A percentile compares a stretch with the other conserved stretches of the same genome.
Conservation (phyloP, 2,888 invertebrate species). For the Kuschelorhynchus macadamiae region DNA sequence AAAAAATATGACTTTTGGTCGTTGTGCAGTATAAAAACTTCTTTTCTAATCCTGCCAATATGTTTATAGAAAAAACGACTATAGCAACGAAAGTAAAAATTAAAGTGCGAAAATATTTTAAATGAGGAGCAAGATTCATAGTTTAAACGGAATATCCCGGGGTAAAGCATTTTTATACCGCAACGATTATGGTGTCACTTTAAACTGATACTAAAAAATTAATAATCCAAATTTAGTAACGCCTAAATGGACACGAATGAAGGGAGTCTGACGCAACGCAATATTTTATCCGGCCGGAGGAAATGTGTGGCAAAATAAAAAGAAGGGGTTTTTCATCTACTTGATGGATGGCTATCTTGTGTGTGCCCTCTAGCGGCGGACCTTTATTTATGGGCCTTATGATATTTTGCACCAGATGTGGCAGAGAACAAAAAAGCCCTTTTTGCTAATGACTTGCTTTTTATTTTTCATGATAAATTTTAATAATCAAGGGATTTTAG, state of each 20-base stretch:
- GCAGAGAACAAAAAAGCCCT: conserved; percentile 14
- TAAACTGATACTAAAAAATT: conserved; percentile 36
- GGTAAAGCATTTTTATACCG: too few relatives aligned
- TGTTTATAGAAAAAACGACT: too few relatives aligned
- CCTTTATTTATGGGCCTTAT: conserved; percentile 35
- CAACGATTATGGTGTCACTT: conserved; percentile 6
- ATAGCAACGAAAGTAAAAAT: too few relatives aligned
- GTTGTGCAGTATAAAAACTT: too few relatives aligned
- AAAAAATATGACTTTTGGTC: too few relatives aligned
- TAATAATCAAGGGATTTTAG: too few relatives aligned
- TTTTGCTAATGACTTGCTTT: conserved; percentile 23
- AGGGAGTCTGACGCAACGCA: conserved; percentile 8
- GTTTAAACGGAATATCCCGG: too few relatives aligned
- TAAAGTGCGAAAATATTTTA: too few relatives aligned
- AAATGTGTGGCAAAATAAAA: conserved; percentile 30
- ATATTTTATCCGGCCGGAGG: conserved; percentile 22
- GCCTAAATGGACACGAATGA: conserved; percentile 30
- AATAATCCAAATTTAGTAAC: conserved; percentile 39
- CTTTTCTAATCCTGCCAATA: too few relatives aligned
- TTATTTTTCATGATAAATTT: too few relatives aligned
- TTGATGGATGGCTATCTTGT: conserved; percentile 44
- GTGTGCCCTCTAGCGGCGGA: conserved; percentile 22
- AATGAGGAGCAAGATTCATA: too few relatives aligned
- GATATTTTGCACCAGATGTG: conserved; percentile 37
- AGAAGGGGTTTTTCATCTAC: conserved; percentile 42